Evolutionary conservation across 2,888 invertebrate genomes (phyloP), one percentile per base, ranked within the genome.

Genomic region (Synergus umbraculus): DNA sequence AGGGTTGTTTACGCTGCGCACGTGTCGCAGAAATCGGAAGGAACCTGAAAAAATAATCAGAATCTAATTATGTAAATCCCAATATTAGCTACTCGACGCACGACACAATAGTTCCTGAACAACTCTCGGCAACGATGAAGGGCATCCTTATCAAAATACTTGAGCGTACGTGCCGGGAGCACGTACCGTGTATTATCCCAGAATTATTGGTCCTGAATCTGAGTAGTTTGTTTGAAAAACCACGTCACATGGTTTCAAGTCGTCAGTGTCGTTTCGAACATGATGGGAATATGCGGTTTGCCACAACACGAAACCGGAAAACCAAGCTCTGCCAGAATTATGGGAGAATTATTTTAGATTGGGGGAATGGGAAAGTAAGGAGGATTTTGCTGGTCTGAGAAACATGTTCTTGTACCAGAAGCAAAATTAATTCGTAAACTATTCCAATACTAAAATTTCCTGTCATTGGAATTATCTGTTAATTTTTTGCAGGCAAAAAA

Each of bases 1-100:
- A 44, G 67, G 4, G 22, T 44, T 89, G 88, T 90, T 87, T 86
- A 85, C 80, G 66, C 67, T 82, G 85, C 83, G 86, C 91, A 89
- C 91, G 90, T 90, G 90, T 86, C 86, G 79, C 84, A 77, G 82
- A 86, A 87, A 86, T 86, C 85, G 80, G 78, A 54, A 67, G 76
- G 73, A 77, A 84, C 80, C 86, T 86, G 87, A 87, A 86, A 87
- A 88, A 88, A 88, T 88, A 89, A 83, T 85, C 78, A 83, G 79
- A 82, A 82, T 88, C 89, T 91, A 91, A 91, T 91, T 91, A 91
- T 91, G 91, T 89, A 91, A 90, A 91, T 91, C 90, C 88, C 85
- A 83, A 85, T 85, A 88, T 88, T 85, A 86, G 85, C 82, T 85
- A 81, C 83, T 84, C 83, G 85, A 78, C 78, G 81, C 79, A 58